These are phyloP conservation scores for Oeneis ivallda DNA, from an alignment of 2,888 invertebrate species.

Conservation along the genomic window DNA sequence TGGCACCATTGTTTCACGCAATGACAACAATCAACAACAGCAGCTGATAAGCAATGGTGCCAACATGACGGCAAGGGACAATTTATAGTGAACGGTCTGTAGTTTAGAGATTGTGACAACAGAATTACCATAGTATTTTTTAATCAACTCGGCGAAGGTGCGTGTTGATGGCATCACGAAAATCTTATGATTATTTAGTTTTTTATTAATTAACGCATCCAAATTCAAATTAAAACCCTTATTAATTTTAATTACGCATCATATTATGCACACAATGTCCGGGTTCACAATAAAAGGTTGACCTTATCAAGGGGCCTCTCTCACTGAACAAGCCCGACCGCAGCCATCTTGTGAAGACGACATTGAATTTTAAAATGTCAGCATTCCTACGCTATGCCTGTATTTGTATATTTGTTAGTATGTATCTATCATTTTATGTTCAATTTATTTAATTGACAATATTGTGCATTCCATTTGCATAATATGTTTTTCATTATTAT, in stretches of 20 bases:
- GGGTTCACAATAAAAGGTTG: slow-evolving; percentile 28
- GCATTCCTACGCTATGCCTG: slow-evolving; percentile 51
- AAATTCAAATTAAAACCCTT: slow-evolving; percentile 1
- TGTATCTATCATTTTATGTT: not conserved
- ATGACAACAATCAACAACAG: no score
- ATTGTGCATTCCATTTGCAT: not conserved
- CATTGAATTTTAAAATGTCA: slow-evolving; percentile 71
- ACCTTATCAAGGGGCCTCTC: slow-evolving; percentile 28
- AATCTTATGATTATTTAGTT: not conserved
- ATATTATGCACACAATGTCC: slow-evolving; percentile 21
- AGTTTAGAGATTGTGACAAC: no score
- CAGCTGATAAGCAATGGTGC: no score
- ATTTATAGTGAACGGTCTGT: no score
- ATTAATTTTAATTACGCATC: slow-evolving; percentile 14
- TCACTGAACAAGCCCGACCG: slow-evolving; percentile 9
- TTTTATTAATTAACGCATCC: slow-evolving; percentile 1
- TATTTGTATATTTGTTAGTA: slow-evolving; percentile 6
- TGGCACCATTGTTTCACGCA: no score
- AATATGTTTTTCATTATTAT: no score
- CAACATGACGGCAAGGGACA: no score
- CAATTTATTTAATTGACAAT: not conserved
- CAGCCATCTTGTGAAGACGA: slow-evolving; percentile 33
- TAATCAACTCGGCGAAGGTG: no score
- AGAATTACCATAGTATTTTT: no score
- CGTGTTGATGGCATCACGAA: not conserved